Evolutionary conservation across 2,113 vertebrate species (phyloP).

Genomic region (Nothoprocta perdicaria): DNA sequence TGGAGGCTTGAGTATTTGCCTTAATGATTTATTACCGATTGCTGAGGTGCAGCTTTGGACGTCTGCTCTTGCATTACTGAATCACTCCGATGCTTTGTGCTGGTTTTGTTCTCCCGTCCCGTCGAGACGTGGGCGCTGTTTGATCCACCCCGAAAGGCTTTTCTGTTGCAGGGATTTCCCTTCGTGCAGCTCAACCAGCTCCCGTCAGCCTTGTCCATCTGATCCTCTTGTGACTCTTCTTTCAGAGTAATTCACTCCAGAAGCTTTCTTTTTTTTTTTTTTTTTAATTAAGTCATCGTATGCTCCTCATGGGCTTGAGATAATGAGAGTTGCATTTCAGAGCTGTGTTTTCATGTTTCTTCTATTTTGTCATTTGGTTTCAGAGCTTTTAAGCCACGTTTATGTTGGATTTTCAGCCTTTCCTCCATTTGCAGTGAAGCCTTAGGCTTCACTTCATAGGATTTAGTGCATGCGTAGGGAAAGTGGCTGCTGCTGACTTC

Average conservation of each 20-base stretch:
- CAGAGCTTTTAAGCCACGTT: neutral
- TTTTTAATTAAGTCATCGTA: rapidly evolving
- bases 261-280: neutral
- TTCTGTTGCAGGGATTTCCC: neutral
- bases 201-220: neutral
- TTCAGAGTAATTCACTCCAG: neutral
- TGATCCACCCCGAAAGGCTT: rapidly evolving
- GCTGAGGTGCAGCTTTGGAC: neutral
- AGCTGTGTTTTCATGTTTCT: neutral
- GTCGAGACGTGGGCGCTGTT: neutral
- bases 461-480: neutral
- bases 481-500: neutral
- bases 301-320: neutral
- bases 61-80: rapidly evolving
- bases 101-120: rapidly evolving
- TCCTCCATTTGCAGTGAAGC: neutral
- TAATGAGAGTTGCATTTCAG: neutral
- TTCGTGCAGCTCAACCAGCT: neutral
- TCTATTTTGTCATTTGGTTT: neutral
- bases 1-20: neutral
- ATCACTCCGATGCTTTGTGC: rapidly evolving
- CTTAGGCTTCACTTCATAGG: rapidly evolving
- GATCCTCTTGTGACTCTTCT: rapidly evolving
- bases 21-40: neutral
- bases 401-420: neutral